Base-by-base conservation (phyloP, 2,797 vertebrate genomes). In the Sebastes alutus region DNA sequence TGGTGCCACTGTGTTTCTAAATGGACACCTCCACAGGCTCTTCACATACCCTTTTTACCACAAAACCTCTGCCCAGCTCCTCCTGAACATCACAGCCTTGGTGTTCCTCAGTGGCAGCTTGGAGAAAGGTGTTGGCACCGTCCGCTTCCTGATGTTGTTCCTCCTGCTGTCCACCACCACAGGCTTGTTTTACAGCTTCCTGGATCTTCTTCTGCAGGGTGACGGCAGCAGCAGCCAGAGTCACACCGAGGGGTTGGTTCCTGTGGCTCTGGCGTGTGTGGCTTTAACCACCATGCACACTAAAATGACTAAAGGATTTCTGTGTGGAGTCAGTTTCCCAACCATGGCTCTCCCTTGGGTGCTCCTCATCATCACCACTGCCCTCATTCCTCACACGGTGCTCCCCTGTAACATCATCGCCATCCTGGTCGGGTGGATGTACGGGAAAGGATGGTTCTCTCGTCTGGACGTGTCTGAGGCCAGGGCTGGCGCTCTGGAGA, bases 241-340 rank as follows among this genome's bases (percentile, higher is more conserved):
- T 29, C 77, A 33, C 54, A 38, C 89, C 0, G 93, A 92, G 69
- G 94, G 93, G 0, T 16, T 95, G 64, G 46, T 94, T 2, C 88
- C 94, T 5, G 85, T 79, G 33, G 77, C 86, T 2, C 84, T 95
- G 59, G 90, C 92, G 18, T 92, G 89, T 33, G 89, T 95, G 74
- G 89, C 93, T n/a, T 5, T 94, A 13, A 93, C 90, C 0, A 93
- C 93, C 38, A 83, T 86, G 80, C 94, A 86, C 87, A 93, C 94
- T 0, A 90, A 88, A 38, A 92, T 90, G 91, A 84, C 81, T 7
- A 93, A 84, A 75, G 88, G 87, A 3, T 93, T 92, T 71, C 72
- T 95, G 20, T 95, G 88, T 62, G 94, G 94, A 1, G 81, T 95
- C 63, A 94, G 78, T 59, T 89, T 95, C 32, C 94, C 94, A 23